Conservation (phyloP, 2,888 invertebrate species). For the Metalampra italica region DNA sequence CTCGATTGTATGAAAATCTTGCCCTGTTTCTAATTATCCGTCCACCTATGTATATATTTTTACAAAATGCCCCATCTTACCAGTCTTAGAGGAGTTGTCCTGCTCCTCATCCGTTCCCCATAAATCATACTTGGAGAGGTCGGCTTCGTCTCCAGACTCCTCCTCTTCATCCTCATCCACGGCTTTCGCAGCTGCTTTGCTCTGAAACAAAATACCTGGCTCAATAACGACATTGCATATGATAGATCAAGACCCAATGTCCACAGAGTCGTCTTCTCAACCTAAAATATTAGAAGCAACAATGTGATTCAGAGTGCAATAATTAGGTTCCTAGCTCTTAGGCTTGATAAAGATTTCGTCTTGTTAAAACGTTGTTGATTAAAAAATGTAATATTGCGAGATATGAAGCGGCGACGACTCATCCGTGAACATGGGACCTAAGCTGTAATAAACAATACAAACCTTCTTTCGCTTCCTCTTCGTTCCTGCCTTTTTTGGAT, state of each 20-base stretch:
- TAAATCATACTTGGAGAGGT: slow-evolving; percentile 88
- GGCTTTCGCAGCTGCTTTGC: slow-evolving; percentile 47
- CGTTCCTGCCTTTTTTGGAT: slow-evolving; percentile 34
- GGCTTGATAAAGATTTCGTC: no score
- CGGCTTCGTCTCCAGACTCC: slow-evolving; percentile 81
- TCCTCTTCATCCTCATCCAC: slow-evolving; percentile 79
- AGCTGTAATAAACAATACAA: slow-evolving; percentile 38
- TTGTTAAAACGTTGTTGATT: no score
- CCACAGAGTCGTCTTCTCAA: not conserved
- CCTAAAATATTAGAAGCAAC: no score
- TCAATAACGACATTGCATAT: not conserved
- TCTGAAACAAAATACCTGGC: slow-evolving; percentile 62
- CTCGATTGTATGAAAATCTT: no score
- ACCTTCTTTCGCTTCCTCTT: slow-evolving; percentile 61
- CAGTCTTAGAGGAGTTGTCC: slow-evolving; percentile 46
- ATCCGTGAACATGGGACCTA: not conserved
- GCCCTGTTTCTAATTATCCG: no score
- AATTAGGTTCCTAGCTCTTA: no score
- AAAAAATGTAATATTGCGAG: no score
- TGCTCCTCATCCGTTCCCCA: slow-evolving; percentile 83
- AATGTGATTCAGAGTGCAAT: no score
- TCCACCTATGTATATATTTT: no score
- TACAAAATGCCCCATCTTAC: not conserved
- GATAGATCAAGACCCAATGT: not conserved
- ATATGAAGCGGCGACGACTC: no score